These are phyloP conservation scores for Acomys russatus DNA, from an alignment of 2,797 vertebrate genomes.

Conservation along the genomic window DNA sequence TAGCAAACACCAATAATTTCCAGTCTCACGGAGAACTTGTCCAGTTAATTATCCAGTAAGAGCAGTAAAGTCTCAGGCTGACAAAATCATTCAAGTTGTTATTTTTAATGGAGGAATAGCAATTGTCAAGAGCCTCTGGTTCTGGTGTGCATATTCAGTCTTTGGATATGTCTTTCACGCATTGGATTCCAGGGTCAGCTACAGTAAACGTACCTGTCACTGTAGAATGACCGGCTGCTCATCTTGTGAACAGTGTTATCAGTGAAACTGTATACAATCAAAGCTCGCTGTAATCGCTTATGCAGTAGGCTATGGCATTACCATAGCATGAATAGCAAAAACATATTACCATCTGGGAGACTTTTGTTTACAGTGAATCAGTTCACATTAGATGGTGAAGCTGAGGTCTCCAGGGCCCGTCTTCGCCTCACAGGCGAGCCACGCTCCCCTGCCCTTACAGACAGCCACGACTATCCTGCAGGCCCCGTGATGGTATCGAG, in stretches of 20 bases:
- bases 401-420: constrained; percentile 46
- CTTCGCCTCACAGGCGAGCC: constrained; percentile 47
- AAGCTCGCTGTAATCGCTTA: constrained; percentile 73
- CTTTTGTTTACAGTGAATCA: constrained; percentile 63
- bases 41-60: constrained; percentile 37
- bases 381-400: constrained; percentile 71
- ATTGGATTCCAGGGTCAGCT: constrained; percentile 52
- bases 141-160: constrained; percentile 48
- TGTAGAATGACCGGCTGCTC: constrained; percentile 71
- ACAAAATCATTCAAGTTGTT: constrained; percentile 11
- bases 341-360: constrained; percentile 67
- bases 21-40: not conserved
- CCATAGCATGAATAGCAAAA: constrained; percentile 73
- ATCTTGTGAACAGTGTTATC: constrained; percentile 61
- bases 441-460: not conserved
- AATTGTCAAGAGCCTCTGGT: constrained; percentile 14
- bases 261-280: constrained; percentile 71
- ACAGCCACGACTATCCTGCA: constrained; percentile 46
- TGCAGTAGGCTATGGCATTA: constrained; percentile 77
- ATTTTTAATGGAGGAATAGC: constrained; percentile 47
- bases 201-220: constrained; percentile 35
- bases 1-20: constrained; percentile 20
- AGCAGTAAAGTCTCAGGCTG: constrained; percentile 41
- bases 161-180: not conserved
- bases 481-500: constrained; percentile 37